Conservation (phyloP, 2,113 vertebrate species). For the Emydura subglobosa region DNA sequence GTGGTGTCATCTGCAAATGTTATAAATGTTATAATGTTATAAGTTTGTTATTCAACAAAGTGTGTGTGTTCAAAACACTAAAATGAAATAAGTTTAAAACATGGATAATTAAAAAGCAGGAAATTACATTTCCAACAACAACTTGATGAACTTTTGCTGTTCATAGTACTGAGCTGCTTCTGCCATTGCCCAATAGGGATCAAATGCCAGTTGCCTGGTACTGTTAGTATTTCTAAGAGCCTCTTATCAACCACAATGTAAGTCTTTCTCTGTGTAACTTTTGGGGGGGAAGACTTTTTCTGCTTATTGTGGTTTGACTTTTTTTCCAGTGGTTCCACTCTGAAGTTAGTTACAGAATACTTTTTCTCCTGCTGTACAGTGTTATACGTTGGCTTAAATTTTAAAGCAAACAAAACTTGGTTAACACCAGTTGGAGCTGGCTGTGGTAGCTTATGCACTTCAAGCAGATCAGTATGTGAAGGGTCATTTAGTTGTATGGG, state of each 20-base stretch:
- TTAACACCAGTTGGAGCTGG: neutral
- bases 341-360: neutral
- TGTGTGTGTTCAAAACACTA: neutral
- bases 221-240: neutral
- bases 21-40: no score
- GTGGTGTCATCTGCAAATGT: neutral
- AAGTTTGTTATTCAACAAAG: no score
- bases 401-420: neutral
- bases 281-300: neutral
- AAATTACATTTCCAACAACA: neutral
- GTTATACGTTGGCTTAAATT: neutral
- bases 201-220: neutral
- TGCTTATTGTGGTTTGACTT: neutral
- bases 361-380: neutral
- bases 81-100: neutral
- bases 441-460: neutral
- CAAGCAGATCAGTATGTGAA: neutral
- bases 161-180: neutral
- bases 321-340: neutral
- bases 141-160: neutral
- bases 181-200: neutral
- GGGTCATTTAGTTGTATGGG: neutral
- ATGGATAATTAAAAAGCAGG: neutral
- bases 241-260: neutral
- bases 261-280: neutral